Evolutionary conservation across 2,888 invertebrate genomes (phyloP).

Genomic region (Proisotoma minuta): DNA sequence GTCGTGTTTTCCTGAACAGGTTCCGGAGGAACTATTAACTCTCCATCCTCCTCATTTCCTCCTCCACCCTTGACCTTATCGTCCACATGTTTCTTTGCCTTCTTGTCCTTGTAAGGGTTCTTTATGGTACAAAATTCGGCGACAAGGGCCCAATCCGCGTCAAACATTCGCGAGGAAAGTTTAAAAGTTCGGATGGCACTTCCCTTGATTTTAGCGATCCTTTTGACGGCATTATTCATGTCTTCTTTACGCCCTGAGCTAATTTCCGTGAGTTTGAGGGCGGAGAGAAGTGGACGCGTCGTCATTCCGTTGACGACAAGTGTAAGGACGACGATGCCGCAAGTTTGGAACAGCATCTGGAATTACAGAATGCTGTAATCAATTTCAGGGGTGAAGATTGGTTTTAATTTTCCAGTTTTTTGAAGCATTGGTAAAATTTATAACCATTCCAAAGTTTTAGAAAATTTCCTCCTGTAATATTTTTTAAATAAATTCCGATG

Average conservation of each 20-base stretch:
- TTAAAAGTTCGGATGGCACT: conserved; percentile 58
- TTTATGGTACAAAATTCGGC: conserved; percentile 56
- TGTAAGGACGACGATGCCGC: conserved; percentile 59
- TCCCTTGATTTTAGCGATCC: conserved; percentile 54
- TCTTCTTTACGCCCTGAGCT: conserved; percentile 57
- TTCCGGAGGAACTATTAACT: conserved; percentile 2
- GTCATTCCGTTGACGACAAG: conserved; percentile 60
- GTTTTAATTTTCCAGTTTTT: no score
- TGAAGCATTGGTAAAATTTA: no score
- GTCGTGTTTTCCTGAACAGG: conserved; percentile 29
- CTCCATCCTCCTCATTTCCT: no score
- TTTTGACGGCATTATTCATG: conserved; percentile 58
- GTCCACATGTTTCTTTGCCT: background rate
- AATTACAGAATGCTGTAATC: no score
- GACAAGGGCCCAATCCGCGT: conserved; percentile 61
- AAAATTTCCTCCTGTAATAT: no score
- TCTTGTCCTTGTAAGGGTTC: conserved; percentile 56
- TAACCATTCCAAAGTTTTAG: no score
- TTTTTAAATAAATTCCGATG: no score
- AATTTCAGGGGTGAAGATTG: no score
- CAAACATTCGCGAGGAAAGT: conserved; percentile 61
- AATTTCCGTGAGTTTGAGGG: conserved; percentile 56
- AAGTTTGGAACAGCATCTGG: conserved; percentile 58
- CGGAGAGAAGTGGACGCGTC: conserved; percentile 55
- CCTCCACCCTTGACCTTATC: background rate